Base-by-base conservation (phyloP, 2,888 invertebrate genomes). In the Drosophila incognita region DNA sequence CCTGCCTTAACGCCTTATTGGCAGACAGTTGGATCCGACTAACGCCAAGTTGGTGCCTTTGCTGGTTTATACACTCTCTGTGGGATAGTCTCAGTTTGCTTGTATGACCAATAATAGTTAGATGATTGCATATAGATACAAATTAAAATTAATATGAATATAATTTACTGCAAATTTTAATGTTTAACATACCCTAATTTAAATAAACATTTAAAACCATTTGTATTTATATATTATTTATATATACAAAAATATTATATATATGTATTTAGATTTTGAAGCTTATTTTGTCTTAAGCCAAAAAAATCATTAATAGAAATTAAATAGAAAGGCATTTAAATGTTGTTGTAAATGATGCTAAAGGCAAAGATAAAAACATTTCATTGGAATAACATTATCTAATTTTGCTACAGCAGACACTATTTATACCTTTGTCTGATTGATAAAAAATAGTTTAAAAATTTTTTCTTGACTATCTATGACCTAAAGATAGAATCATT, bases 1-100 rank as follows among this genome's bases (percentile, higher is more conserved):
- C 85, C 87, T 63, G 73, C 77, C 67, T 81, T 76, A 80, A 81
- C 87, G 89, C 89, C 82, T 83, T 86, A 79, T 76, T 59, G 72
- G 63, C 38, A 59, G 69, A 73, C 75, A 75, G 69, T 24, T 36
- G 58, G 60, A 70, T 70, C 65, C 61, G 83, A 76, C 83, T 11
- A 60, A 54, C 67, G 57, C 63, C 72, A 42, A 61, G 61, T 61
- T 77, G 52, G 54, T 64, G 69, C 64, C 63, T 74, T 66, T 70
- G 79, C 68, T 63, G 62, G 36, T 52, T 64, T 56, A 63, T 71
- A 74, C 75, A 53, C 82, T 76, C 10, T n/a, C 56, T 31, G 38
- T 11, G 21, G 33, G 53, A 13, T 38, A 13, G 35, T 29, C 35
- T 51, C 13, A n/a, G 49, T 31, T 21, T 21, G 40, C 31, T 11